A percentile compares a stretch with the other conserved stretches of the same genome.
Conservation (phyloP, 2,888 invertebrate genomes). For the Branchipolynoe longqiensis region DNA sequence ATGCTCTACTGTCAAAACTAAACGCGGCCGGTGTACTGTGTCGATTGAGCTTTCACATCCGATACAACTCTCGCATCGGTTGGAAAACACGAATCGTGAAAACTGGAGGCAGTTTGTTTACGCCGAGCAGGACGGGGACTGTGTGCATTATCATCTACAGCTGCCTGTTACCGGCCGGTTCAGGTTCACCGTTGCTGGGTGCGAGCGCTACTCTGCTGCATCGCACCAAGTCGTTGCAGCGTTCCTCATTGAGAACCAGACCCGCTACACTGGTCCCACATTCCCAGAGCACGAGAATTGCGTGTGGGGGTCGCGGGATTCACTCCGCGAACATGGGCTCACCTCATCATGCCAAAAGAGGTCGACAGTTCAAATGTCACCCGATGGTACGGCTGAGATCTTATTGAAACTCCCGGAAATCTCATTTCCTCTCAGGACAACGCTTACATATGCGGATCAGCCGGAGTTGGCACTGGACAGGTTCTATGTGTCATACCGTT, state of each 20-base stretch:
- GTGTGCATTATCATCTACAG: not conserved
- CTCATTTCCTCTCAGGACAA: not conserved
- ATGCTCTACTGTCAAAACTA: not conserved
- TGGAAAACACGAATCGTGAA: not conserved
- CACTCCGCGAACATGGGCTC: not conserved
- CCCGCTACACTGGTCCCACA: not conserved
- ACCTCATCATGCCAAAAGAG: not conserved
- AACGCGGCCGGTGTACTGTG: not conserved
- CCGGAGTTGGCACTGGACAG: not conserved
- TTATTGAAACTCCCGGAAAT: not conserved
- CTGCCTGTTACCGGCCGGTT: not conserved
- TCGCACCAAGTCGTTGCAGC: not conserved
- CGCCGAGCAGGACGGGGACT: conserved; percentile 5
- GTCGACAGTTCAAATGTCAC: not conserved
- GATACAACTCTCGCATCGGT: conserved; percentile 3
- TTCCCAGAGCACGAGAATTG: conserved; percentile 41
- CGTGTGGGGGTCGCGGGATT: not conserved
- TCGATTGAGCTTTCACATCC: not conserved
- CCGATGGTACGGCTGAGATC: not conserved
- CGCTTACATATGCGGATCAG: not conserved
- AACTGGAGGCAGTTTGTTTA: conserved; percentile 10
- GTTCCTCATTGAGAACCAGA: not conserved
- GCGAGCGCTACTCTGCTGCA: not conserved
- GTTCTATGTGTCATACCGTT: not conserved
- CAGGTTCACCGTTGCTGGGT: conserved; percentile 4